phyloP scores from a whole-genome alignment of 2,113 vertebrate species.

The Mirza zaza region DNA sequence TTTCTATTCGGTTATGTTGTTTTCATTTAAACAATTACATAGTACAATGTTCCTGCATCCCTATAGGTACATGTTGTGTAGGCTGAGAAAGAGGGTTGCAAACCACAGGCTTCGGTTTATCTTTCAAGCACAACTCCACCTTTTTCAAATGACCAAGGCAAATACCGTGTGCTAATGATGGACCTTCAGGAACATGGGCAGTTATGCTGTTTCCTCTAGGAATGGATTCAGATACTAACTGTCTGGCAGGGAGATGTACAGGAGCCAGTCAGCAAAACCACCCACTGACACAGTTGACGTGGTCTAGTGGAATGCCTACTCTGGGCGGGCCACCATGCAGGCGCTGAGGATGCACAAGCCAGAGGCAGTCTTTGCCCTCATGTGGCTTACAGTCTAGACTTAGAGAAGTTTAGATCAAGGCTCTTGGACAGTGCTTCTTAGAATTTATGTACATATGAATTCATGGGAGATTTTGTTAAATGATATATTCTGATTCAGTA shows the following conservation, averaged over 20 bases:
- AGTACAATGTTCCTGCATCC: background rate
- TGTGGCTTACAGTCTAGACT: background rate
- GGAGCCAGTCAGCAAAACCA: background rate
- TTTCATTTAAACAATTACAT: slow-evolving; percentile 70
- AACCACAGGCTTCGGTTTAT: background rate
- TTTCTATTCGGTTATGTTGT: slow-evolving; percentile 68
- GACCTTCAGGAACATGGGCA: background rate
- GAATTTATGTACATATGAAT: background rate
- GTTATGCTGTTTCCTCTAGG: background rate
- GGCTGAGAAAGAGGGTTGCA: background rate
- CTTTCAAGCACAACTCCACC: background rate
- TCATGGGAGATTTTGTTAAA: background rate
- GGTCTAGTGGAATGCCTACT: background rate
- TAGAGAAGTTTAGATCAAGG: background rate
- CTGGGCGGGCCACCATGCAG: background rate
- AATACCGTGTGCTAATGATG: background rate
- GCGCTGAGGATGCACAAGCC: background rate
- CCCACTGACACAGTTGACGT: background rate
- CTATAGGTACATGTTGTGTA: background rate
- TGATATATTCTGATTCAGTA: background rate
- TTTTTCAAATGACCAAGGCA: background rate
- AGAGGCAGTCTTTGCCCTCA: background rate
- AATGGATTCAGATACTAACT: background rate
- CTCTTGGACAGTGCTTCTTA: background rate
- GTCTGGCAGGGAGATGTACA: background rate